Conservation (phyloP, 2,113 vertebrate species). For the Indicator maculatus region DNA sequence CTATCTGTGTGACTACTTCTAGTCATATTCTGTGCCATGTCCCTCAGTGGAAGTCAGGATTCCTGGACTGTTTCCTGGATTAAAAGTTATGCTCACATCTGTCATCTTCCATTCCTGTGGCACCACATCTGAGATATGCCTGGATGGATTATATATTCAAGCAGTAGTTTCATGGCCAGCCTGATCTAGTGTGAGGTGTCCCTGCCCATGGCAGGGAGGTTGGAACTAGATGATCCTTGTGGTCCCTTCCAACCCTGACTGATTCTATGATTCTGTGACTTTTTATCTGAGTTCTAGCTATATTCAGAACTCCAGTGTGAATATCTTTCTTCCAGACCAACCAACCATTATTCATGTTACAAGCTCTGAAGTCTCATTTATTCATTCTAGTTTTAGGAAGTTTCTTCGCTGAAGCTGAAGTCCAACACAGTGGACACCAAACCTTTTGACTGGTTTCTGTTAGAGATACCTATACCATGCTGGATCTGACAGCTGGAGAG, state of each 20-base stretch:
- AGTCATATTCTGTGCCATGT: neutral
- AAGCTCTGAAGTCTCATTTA: neutral
- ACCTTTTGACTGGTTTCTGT: neutral
- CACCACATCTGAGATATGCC: neutral
- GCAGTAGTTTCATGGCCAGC: neutral
- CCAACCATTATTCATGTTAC: neutral
- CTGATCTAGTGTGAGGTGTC: too few species aligned
- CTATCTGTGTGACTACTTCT: neutral
- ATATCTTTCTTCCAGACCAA: neutral
- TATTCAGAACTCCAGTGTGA: neutral
- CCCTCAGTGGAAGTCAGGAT: neutral
- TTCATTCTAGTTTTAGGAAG: neutral
- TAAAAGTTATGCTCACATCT: neutral
- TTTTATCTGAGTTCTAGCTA: neutral
- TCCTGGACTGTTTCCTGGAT: neutral
- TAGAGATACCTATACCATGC: neutral
- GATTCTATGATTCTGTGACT: neutral
- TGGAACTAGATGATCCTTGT: too few species aligned
- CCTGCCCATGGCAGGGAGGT: too few species aligned
- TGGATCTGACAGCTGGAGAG: neutral
- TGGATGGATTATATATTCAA: neutral
- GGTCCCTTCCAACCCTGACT: too few species aligned
- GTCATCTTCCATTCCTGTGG: neutral
- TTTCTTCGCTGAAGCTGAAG: neutral
- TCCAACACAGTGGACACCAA: neutral